These are phyloP conservation scores for Cavia porcellus DNA, from an alignment of 2,113 vertebrate genomes.

Conservation along the genomic window DNA sequence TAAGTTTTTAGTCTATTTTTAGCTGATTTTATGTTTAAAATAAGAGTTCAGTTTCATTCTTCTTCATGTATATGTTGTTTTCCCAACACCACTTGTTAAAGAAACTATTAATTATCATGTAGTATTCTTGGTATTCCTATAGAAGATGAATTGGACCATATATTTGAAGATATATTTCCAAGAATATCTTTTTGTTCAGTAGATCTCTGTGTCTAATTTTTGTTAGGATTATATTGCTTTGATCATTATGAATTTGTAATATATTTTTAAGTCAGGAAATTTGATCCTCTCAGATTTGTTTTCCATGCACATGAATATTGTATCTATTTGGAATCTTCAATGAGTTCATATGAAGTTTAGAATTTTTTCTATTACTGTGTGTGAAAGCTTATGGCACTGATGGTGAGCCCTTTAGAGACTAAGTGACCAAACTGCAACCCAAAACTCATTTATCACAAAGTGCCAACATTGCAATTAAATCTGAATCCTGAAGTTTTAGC, in stretches of 20 bases:
- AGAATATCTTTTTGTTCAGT: not conserved
- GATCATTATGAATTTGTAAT: not conserved
- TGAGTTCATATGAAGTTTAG: not conserved
- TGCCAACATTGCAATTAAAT: not conserved
- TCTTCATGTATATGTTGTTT: not conserved
- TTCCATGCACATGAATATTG: not conserved
- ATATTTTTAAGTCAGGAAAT: not conserved
- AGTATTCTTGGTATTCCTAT: not conserved
- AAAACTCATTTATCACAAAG: not conserved
- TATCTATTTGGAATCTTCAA: not conserved
- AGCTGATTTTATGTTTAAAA: not conserved
- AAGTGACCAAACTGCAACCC: not conserved
- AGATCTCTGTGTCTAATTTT: not conserved
- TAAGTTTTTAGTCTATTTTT: not conserved
- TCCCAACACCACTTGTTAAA: not conserved
- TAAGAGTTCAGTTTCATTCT: not conserved
- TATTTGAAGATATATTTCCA: not conserved
- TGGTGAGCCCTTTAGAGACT: not conserved
- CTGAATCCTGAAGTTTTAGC: not conserved
- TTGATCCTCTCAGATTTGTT: not conserved
- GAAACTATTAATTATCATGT: not conserved
- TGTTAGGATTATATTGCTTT: not conserved
- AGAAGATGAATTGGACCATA: not conserved
- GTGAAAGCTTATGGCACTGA: not conserved
- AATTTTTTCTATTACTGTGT: not conserved